Evolutionary conservation across 2,888 invertebrate species (phyloP), one percentile per base, ranked within the genome.

Genomic region (Meganola albula): DNA sequence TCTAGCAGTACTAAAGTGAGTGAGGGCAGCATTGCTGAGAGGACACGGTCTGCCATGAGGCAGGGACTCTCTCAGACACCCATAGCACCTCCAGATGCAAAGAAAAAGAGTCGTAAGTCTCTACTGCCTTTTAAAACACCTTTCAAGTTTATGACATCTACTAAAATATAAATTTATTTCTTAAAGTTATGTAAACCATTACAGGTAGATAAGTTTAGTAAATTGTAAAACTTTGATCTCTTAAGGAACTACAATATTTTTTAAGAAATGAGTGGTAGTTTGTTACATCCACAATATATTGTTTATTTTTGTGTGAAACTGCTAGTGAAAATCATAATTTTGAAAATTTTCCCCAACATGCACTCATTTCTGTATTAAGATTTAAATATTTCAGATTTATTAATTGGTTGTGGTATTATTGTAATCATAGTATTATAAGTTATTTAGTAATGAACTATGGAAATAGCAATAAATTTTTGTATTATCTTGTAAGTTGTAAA

Each of bases 51-150:
- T 13, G 64, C 63, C 39, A 48, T 58, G 40, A 60, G 66, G 20
- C 68, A 64, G 52, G 49, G 63, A 1, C 24, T 64, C 24, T 63
- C 60, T 0, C 69, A 67, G 40, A 76, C 78, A 0, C 75, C 78
- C 2, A 56, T 62, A 0, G 66, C 64, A 1, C 64, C 70, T 8
- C 75, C 77, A 10, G 46, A 67, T 7, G 84, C 78, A 45, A 86
- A 83, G 46, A 49, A 66, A 7, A 84, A 79, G 40, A 66, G 74
- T 44, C 64, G 66, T 23, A 84, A 72, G 45, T 87, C 87, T 12
- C 51, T 87, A 37, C 50, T 87, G 16, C 74, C 74, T 24, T 87
- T 87, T 39, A 87, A 85, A 61, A 85, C 87, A 10, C 87, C 87
- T 9, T 87, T 87, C 36, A 86, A 84, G 44, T 87, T 87, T 32